These are phyloP conservation scores for Pangasianodon hypophthalmus DNA, from an alignment of 2,113 vertebrate species.

Conservation along the genomic window DNA sequence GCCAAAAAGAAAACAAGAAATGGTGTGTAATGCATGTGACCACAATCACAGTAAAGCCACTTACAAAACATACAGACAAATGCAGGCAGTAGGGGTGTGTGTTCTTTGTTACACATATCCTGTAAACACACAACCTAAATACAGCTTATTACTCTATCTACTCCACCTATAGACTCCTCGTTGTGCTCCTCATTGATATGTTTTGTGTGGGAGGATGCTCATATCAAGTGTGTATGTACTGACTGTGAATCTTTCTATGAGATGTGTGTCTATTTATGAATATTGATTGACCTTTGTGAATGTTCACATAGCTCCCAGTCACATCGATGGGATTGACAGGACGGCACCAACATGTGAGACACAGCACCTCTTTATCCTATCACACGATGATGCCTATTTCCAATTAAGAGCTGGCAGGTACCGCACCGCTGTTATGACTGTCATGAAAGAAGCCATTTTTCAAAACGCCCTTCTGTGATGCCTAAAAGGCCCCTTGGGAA, in stretches of 20 bases:
- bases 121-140: background rate
- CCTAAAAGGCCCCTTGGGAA: conserved; percentile 59
- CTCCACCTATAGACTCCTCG: background rate
- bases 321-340: conserved; percentile 50
- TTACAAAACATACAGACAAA: background rate
- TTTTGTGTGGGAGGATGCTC: background rate
- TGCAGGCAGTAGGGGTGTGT: background rate
- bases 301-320: conserved; percentile 43
- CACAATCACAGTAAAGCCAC: background rate
- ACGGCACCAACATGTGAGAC: conserved; percentile 46
- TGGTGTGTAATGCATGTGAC: background rate
- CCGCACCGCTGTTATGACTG: conserved; percentile 44
- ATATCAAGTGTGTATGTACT: background rate
- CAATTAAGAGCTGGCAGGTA: conserved; percentile 57
- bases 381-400: conserved; percentile 50
- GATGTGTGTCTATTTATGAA: conserved; percentile 20
- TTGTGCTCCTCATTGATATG: background rate
- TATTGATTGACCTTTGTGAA: conserved; percentile 24
- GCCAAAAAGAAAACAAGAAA: background rate
- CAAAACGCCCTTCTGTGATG: conserved; percentile 49
- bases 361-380: conserved; percentile 58
- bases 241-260: conserved; percentile 7
- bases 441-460: conserved; percentile 56
- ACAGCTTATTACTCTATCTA: background rate
- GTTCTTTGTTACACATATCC: background rate